These are phyloP conservation scores for Tenthredo notha DNA, from an alignment of 2,888 invertebrate species.

Conservation along the genomic window DNA sequence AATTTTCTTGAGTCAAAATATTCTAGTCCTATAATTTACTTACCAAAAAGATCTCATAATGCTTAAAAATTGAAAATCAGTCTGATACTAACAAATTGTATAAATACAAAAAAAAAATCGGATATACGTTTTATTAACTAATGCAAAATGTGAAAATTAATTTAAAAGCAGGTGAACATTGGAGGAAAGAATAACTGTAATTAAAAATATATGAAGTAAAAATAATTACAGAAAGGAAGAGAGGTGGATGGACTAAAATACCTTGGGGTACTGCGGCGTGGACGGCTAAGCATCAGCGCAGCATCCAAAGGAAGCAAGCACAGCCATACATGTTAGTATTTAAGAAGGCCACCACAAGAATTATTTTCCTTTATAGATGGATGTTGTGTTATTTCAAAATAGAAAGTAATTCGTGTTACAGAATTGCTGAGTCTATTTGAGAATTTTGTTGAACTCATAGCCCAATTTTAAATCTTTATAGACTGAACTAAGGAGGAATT, in stretches of 20 bases:
- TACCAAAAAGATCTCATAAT: constrained; percentile 29
- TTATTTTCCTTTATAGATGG: neutral
- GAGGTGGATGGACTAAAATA: constrained; percentile 61
- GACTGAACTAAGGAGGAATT: neutral
- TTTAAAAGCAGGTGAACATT: constrained; percentile 39
- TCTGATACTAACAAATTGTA: neutral
- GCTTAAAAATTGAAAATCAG: constrained; percentile 21
- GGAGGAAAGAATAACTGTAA: neutral
- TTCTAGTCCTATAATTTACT: constrained; percentile 21
- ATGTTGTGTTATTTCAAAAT: constrained; percentile 42
- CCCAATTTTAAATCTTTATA: neutral
- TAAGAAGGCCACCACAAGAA: constrained; percentile 52
- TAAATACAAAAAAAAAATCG: constrained; percentile 16
- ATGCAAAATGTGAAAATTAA: constrained; percentile 44
- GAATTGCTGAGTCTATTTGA: neutral
- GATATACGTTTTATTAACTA: constrained; percentile 44
- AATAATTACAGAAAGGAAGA: constrained; percentile 26
- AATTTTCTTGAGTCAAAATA: neutral
- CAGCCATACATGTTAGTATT: constrained; percentile 58
- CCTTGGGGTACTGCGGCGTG: constrained; percentile 70
- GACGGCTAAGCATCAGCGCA: constrained; percentile 57
- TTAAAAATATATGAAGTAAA: neutral
- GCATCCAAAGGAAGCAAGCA: constrained; percentile 62
- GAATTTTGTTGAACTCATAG: neutral
- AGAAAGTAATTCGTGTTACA: constrained; percentile 5